Evolutionary conservation across 2,113 vertebrate genomes (phyloP), one percentile per base, ranked within the genome.

Genomic region (Oncorhynchus masou): DNA sequence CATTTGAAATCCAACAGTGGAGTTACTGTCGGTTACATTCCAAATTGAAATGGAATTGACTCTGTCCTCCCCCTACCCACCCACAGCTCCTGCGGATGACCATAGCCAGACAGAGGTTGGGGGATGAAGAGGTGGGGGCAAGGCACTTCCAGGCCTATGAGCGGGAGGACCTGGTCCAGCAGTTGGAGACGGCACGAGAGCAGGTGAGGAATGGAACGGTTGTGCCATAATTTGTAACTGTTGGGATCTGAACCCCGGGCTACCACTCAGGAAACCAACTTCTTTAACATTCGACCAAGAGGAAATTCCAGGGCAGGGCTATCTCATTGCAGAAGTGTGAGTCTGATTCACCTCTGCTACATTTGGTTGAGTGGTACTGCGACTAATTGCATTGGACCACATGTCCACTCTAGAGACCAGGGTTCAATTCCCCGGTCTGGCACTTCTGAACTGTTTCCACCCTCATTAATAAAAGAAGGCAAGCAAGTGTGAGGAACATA

Each of bases 121-220:
- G 97, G 34, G 97, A 98, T 4, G 98, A 99, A 76, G 96, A 98
- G 84, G 95, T 96, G 0, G 96, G 97, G 0, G 86, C 92, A 24
- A 94, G 97, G 2, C 95, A 99, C 85, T 99, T 99, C 70, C 96
- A 97, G 2, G 95, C 96, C 15, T 96, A 99, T 1, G 97, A 99
- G 29, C 93, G 97, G 2, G 96, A 98, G 83, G 97, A 97, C 86
- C 91, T 99, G 77, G 97, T 99, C 59, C 93, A 91, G 62, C 97
- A 99, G 81, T 8, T 99, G 83, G 97, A 99, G 86, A 93, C 92
- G 79, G 94, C 96, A 0, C 91, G 95, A 79, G 94, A 98, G 1
- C 96, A 98, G 92, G 98, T 98, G 84, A 5, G 75, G 12, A 11
- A 48, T 11, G 68, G 68, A n/a, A 16, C 5, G 8, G 39, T 45